A percentile compares a stretch with the other conserved stretches of the same genome.
Evolutionary conservation across 2,797 vertebrate species (phyloP).

Genomic region (Salmo trutta): DNA sequence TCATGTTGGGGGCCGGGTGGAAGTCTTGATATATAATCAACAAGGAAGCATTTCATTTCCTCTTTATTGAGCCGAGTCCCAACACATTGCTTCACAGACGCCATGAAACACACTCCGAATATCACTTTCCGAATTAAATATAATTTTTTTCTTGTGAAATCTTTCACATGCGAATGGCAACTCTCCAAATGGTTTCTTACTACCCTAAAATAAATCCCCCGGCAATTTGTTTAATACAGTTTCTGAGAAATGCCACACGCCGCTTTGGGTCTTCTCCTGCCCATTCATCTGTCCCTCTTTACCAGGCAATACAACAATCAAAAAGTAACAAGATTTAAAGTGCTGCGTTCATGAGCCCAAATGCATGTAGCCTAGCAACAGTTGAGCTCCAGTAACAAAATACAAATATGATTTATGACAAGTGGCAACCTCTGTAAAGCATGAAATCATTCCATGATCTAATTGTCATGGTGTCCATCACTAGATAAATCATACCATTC

Average conservation of each 20-base stretch:
- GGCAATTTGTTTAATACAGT: background rate
- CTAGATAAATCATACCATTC: no score
- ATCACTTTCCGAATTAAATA: background rate
- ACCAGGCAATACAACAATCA: background rate
- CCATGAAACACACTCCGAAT: background rate
- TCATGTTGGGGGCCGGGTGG: background rate
- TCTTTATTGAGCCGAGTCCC: background rate
- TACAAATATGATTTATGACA: background rate
- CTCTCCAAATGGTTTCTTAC: background rate
- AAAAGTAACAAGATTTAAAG: background rate
- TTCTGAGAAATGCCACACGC: background rate
- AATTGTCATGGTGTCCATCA: no score
- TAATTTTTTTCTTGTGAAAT: background rate
- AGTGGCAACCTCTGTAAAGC: background rate
- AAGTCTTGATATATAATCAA: background rate
- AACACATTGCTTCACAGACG: background rate
- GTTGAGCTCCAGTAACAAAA: background rate
- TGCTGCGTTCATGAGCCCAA: background rate
- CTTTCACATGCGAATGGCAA: background rate
- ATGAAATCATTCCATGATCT: no score
- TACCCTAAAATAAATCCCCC: background rate
- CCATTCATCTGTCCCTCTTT: background rate
- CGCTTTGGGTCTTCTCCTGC: background rate
- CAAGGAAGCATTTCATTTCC: background rate
- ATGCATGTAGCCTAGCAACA: background rate